A percentile compares a stretch with the other conserved stretches of the same genome.
Conservation (phyloP, 2,797 vertebrate species). For the Melanotaenia boesemani region DNA sequence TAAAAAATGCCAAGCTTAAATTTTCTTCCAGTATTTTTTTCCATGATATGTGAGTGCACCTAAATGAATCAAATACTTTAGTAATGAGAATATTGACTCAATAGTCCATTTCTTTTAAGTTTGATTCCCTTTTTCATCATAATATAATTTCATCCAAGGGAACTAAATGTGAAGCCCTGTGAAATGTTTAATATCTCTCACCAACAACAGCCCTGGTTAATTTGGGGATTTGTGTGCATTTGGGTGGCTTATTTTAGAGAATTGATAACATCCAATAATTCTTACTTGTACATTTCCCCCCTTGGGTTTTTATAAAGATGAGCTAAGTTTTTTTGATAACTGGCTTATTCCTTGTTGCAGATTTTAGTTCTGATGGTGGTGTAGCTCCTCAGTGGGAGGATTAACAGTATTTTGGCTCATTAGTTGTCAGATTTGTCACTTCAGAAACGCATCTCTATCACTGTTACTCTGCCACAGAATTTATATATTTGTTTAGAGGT, state of each 20-base stretch:
- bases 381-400: slow-evolving; percentile 63
- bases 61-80: slow-evolving; percentile 13
- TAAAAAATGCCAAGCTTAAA: background rate
- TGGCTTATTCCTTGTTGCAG: slow-evolving; percentile 34
- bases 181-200: slow-evolving; percentile 48
- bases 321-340: slow-evolving; percentile 40
- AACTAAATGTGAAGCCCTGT: slow-evolving; percentile 36
- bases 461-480: slow-evolving; percentile 4
- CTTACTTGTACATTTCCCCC: slow-evolving; percentile 31
- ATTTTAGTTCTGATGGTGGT: slow-evolving; percentile 55
- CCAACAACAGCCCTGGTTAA: slow-evolving; percentile 32
- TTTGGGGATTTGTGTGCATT: slow-evolving; percentile 27
- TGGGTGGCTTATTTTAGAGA: slow-evolving; percentile 42
- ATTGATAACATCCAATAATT: slow-evolving; percentile 34
- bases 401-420: slow-evolving; percentile 49
- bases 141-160: slow-evolving; percentile 45
- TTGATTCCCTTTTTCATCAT: slow-evolving; percentile 36
- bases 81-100: slow-evolving; percentile 18
- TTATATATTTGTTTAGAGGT: slow-evolving; percentile 17
- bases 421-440: slow-evolving; percentile 47
- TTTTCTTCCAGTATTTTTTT: background rate
- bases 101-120: slow-evolving; percentile 42
- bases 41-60: background rate
- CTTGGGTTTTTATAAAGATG: slow-evolving; percentile 28
- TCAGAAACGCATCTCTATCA: slow-evolving; percentile 7